Evolutionary conservation across 2,888 invertebrate genomes (phyloP).

Genomic region (Rapana venosa): DNA sequence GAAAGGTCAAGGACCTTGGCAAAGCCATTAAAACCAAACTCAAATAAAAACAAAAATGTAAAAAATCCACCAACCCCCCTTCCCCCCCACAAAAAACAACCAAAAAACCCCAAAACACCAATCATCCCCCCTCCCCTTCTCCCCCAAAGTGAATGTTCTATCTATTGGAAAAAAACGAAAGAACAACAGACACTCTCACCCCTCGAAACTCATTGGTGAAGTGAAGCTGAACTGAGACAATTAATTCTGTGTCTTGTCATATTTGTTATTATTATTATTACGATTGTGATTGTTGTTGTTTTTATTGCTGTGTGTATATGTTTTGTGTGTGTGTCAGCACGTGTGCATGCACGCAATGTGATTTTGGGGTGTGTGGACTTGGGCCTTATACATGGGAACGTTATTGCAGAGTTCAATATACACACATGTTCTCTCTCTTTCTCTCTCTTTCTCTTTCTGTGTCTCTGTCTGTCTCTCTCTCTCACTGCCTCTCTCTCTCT

Average conservation of each 20-base stretch:
- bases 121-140: not conserved
- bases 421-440: not conserved
- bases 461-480: not conserved
- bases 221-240: too few relatives aligned
- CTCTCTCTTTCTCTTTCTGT: not conserved
- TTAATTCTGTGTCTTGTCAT: not conserved
- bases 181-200: not conserved
- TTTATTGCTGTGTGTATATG: not conserved
- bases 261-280: not conserved
- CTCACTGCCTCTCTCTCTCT: not conserved
- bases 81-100: too few relatives aligned
- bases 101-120: not conserved
- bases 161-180: not conserved
- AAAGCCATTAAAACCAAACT: slow-evolving; percentile 57
- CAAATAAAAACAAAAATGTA: not conserved
- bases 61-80: not conserved
- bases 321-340: not conserved
- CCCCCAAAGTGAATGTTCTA: not conserved
- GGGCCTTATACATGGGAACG: not conserved
- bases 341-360: not conserved
- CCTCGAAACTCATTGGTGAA: not conserved
- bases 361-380: not conserved
- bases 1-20: slow-evolving; percentile 54
- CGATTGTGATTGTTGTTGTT: not conserved
- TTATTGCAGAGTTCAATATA: not conserved